These are phyloP conservation scores for Helostoma temminkii DNA, from an alignment of 2,797 vertebrate genomes.

Conservation along the genomic window DNA sequence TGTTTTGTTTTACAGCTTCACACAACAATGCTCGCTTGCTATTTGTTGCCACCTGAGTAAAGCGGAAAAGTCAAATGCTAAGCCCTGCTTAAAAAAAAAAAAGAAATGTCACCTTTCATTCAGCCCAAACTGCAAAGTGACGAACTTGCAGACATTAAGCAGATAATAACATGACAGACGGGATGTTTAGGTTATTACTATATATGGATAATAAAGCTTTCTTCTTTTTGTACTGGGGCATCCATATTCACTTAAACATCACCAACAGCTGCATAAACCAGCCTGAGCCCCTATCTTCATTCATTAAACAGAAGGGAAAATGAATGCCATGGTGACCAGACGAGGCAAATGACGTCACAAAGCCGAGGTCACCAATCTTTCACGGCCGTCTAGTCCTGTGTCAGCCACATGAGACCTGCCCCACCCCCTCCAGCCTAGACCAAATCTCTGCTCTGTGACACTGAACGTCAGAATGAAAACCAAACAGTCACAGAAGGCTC, in stretches of 20 bases:
- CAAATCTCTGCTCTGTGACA: constrained; percentile 58
- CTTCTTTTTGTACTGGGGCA: constrained; percentile 13
- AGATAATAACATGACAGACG: neutral
- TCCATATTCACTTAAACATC: constrained; percentile 26
- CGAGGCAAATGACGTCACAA: constrained; percentile 78
- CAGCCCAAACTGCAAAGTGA: constrained; percentile 21
- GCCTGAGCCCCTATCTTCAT: constrained; percentile 56
- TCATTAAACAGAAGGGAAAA: constrained; percentile 77
- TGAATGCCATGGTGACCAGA: constrained; percentile 78
- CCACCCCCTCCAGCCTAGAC: constrained; percentile 62
- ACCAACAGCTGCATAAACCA: constrained; percentile 49
- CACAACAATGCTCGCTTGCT: constrained; percentile 53
- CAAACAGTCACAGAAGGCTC: constrained; percentile 51
- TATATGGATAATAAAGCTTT: constrained; percentile 26
- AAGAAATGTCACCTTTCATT: constrained; percentile 46
- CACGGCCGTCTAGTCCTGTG: constrained; percentile 76
- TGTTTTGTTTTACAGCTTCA: constrained; percentile 67
- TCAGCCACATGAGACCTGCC: constrained; percentile 74
- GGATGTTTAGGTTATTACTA: constrained; percentile 22
- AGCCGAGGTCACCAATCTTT: constrained; percentile 80
- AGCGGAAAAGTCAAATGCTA: constrained; percentile 46
- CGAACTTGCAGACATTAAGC: constrained; percentile 20
- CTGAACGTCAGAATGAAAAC: constrained; percentile 68
- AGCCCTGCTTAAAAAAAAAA: constrained; percentile 8
- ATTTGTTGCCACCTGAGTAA: constrained; percentile 61